phyloP scores from a whole-genome alignment of 2,797 vertebrate genomes.

The Telmatherina bonti region DNA sequence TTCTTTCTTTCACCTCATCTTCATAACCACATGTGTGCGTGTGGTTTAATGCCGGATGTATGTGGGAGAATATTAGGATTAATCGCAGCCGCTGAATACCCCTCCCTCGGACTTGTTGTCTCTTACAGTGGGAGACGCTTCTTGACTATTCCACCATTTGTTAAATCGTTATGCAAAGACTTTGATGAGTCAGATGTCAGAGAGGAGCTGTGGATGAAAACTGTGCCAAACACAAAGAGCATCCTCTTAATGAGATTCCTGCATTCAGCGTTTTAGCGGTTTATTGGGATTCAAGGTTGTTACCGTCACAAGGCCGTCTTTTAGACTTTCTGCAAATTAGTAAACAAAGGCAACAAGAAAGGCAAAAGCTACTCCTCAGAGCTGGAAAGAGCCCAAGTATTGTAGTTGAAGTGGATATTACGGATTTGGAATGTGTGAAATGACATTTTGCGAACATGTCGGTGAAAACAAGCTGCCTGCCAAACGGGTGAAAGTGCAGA shows the following conservation, averaged over 20 bases:
- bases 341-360: not conserved
- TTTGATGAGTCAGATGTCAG: conserved; percentile 44
- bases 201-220: conserved; percentile 18
- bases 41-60: not conserved
- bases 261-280: not conserved
- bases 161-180: not conserved
- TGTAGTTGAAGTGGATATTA: not conserved
- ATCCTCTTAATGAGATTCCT: conserved; percentile 28
- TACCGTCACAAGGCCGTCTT: not conserved
- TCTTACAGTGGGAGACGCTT: conserved; percentile 14
- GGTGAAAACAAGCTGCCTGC: not conserved
- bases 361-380: not conserved
- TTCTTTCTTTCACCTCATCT: conserved; percentile 8
- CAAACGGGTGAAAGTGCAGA: not conserved
- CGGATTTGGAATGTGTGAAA: not conserved
- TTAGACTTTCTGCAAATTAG: not conserved
- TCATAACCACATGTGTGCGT: conserved; percentile 2
- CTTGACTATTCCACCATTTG: conserved; percentile 23
- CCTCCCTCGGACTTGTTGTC: not conserved
- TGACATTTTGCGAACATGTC: not conserved
- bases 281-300: conserved; percentile 16
- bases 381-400: not conserved
- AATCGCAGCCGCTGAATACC: not conserved
- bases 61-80: conserved; percentile 3
- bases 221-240: conserved; percentile 1